These are phyloP conservation scores for Syngnathus typhle DNA, from an alignment of 2,113 vertebrate genomes.

Conservation along the genomic window DNA sequence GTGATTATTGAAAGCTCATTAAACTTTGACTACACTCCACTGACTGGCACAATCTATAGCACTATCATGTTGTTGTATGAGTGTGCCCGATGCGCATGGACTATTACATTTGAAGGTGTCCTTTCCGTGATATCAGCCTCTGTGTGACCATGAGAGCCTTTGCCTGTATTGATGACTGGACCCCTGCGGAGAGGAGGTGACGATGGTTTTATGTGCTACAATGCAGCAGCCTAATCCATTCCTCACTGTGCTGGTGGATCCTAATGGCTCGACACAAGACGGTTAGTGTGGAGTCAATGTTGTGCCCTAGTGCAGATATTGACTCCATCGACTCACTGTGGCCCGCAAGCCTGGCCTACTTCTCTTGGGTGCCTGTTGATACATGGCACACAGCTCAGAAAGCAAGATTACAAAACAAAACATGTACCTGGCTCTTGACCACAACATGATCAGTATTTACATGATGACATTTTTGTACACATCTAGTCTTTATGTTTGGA, in stretches of 20 bases:
- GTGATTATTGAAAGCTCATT: slow-evolving; percentile 36
- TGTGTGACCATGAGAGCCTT: slow-evolving; percentile 14
- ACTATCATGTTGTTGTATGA: slow-evolving; percentile 2
- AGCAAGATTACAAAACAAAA: slow-evolving; percentile 17
- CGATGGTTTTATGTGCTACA: slow-evolving; percentile 54
- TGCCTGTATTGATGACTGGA: slow-evolving; percentile 26
- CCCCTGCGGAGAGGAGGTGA: slow-evolving; percentile 11
- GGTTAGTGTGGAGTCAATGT: slow-evolving; percentile 24
- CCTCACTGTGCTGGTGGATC: slow-evolving; percentile 34
- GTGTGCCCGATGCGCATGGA: neutral
- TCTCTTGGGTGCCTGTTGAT: slow-evolving; percentile 47
- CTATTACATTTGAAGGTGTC: slow-evolving; percentile 2
- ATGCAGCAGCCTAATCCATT: slow-evolving; percentile 56
- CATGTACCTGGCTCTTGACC: neutral
- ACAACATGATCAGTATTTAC: neutral
- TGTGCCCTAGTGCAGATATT: slow-evolving; percentile 38
- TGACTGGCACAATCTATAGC: slow-evolving; percentile 9
- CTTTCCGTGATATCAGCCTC: neutral
- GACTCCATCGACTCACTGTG: slow-evolving; percentile 40
- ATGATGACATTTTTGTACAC: neutral
- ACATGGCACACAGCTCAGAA: slow-evolving; percentile 12
- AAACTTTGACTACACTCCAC: slow-evolving; percentile 19
- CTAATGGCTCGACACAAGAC: slow-evolving; percentile 42
- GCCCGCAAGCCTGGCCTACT: slow-evolving; percentile 53
- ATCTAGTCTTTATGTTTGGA: neutral